These are phyloP conservation scores for Eupithecia centaureata DNA, from an alignment of 2,888 invertebrate genomes.

Conservation along the genomic window DNA sequence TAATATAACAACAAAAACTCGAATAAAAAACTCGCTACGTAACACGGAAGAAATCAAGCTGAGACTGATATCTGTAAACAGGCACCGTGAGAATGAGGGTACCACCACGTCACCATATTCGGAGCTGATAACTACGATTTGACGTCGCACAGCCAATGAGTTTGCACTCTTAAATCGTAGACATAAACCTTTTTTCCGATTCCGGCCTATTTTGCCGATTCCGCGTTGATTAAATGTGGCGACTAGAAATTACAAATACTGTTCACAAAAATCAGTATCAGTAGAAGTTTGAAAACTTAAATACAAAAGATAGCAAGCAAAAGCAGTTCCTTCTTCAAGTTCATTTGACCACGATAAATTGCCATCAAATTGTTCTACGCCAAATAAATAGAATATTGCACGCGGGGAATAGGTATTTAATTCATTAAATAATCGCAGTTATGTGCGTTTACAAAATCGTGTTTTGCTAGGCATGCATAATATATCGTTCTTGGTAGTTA, in stretches of 20 bases:
- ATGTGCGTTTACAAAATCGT: background rate
- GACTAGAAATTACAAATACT: background rate
- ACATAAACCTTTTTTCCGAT: background rate
- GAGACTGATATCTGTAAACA: background rate
- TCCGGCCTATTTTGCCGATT: background rate
- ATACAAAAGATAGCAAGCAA: background rate
- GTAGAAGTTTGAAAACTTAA: background rate
- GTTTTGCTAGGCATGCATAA: constrained; percentile 3
- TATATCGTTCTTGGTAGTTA: background rate
- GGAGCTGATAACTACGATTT: background rate
- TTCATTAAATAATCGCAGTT: background rate
- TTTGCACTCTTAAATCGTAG: background rate
- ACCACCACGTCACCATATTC: background rate
- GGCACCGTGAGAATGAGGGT: background rate
- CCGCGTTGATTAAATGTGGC: background rate
- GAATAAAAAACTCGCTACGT: background rate
- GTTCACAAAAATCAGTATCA: background rate
- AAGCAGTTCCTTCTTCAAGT: background rate
- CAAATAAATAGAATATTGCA: background rate
- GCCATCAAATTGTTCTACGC: background rate
- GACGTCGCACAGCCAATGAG: constrained; percentile 2
- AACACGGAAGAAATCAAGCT: background rate
- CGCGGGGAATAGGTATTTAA: background rate
- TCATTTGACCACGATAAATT: background rate
- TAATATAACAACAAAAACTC: background rate